Evolutionary conservation across 2,888 invertebrate genomes (phyloP), one percentile per base, ranked within the genome.

Genomic region (Drosophila subsilvestris): DNA sequence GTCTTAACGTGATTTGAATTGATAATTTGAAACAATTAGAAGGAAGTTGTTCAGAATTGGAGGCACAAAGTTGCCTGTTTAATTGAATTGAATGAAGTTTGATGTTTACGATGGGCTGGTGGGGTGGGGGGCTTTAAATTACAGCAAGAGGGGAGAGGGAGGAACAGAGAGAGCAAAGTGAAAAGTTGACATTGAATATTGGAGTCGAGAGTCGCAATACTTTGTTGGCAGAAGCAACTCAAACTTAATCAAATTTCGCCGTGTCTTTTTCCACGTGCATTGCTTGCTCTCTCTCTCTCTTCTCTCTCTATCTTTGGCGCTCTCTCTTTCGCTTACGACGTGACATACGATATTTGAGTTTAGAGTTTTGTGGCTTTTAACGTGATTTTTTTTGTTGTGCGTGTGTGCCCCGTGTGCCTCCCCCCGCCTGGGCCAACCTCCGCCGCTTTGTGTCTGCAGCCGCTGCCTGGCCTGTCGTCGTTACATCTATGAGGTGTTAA

Each of bases 1-100:
- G 58, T 67, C 63, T 63, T 63, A 75, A 86, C 84, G 88, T 84
- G 84, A 86, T 84, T 88, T 83, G 84, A 84, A 84, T 84, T 88
- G 86, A 86, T 84, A 88, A 84, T 84, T 88, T 78, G 63, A 62
- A 84, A 80, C 88, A 84, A 84, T 84, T 84, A 88, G 71, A 71
- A 45, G 66, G 53, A 67, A 54, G 29, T 43, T 32, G 22, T 27
- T 8, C n/a, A 12, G 10, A 22, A 60, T 42, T 14, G 61, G 60
- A 66, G 67, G 54, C 59, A 54, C 27, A 12, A 51, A 65, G 62
- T 57, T 66, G 65, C 68, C 63, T 63, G 71, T 63, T 79, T 87
- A 83, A 85, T 87, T 83, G 74, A 87, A 80, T 86, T 62, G 78
- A 83, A 75, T 75, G 80, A 77, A 75, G 80, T 82, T 81, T 79